Percentiles rank a stretch among this genome's conserved stretches.
These are phyloP conservation scores for Criorhina ranunculi DNA, from an alignment of 2,888 invertebrate species.

Conservation along the genomic window DNA sequence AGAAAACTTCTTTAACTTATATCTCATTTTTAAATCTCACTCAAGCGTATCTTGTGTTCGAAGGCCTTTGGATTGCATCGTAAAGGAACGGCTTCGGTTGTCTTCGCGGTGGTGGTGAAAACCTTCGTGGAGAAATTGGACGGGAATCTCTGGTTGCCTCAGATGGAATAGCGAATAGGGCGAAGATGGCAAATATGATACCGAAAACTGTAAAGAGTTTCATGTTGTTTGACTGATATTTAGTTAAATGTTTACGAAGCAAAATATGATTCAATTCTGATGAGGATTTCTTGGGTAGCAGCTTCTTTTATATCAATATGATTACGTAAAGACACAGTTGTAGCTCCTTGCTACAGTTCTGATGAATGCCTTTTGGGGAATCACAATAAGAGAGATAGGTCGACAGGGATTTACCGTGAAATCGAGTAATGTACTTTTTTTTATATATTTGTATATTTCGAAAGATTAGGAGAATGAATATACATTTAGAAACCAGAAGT, in stretches of 20 bases:
- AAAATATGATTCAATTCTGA: slow-evolving; percentile 13
- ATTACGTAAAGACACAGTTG: background rate
- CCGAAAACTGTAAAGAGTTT: slow-evolving; percentile 26
- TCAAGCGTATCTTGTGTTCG: slow-evolving; percentile 63
- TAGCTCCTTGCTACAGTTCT: background rate
- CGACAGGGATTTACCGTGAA: slow-evolving; percentile 22
- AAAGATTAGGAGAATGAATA: background rate
- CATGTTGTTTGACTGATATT: slow-evolving; percentile 17
- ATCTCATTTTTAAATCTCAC: too few relatives aligned
- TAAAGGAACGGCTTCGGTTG: slow-evolving; percentile 55
- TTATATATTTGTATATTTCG: background rate
- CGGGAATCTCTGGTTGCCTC: slow-evolving; percentile 29
- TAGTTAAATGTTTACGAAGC: background rate
- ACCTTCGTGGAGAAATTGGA: slow-evolving; percentile 14
- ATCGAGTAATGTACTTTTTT: background rate
- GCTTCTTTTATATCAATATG: slow-evolving; percentile 35
- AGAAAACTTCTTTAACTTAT: too few relatives aligned
- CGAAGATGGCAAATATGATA: slow-evolving; percentile 26
- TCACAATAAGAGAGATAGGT: slow-evolving; percentile 18
- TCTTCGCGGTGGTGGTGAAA: slow-evolving; percentile 48
- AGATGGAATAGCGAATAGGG: slow-evolving; percentile 8
- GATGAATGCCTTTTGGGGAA: background rate
- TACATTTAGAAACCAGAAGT: background rate
- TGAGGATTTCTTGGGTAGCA: background rate
- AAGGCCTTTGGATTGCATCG: slow-evolving; percentile 40